phyloP scores from a whole-genome alignment of 1,140 invertebrate genomes.

The Drosophila albomicans region DNA sequence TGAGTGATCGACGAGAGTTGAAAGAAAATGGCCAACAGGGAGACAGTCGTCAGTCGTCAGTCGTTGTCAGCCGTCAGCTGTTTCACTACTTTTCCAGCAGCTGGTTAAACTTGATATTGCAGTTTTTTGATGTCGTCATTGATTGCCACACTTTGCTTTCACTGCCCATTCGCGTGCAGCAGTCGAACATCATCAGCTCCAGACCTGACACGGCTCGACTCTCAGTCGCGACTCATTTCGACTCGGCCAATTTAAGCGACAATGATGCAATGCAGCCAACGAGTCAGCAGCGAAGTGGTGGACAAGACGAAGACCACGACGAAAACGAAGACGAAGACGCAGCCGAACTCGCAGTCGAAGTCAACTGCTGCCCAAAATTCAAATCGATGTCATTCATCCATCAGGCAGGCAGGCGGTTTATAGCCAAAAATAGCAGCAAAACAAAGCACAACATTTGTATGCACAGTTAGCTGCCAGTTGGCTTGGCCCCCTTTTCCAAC shows the following conservation, averaged over 20 bases:
- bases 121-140: conserved; percentile 78
- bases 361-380: conserved; percentile 36
- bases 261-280: conserved; percentile 5
- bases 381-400: conserved; percentile 69
- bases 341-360: neutral
- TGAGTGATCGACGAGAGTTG: neutral
- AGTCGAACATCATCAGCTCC: conserved; percentile 37
- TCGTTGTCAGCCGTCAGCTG: conserved; percentile 47
- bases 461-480: conserved; percentile 40
- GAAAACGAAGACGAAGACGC: neutral
- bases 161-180: conserved; percentile 70
- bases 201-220: conserved; percentile 6
- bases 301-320: neutral
- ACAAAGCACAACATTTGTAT: conserved; percentile 67
- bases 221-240: neutral
- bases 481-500: conserved; percentile 15
- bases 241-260: conserved; percentile 3
- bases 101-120: conserved; percentile 76
- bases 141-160: conserved; percentile 84
- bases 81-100: conserved; percentile 50
- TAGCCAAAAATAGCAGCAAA: conserved; percentile 57
- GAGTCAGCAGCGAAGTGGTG: neutral
- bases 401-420: conserved; percentile 41
- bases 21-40: conserved; percentile 8
- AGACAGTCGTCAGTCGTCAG: conserved; percentile 25